phyloP scores from a whole-genome alignment of 1,140 invertebrate species.

The Thaumetopoea pityocampa region DNA sequence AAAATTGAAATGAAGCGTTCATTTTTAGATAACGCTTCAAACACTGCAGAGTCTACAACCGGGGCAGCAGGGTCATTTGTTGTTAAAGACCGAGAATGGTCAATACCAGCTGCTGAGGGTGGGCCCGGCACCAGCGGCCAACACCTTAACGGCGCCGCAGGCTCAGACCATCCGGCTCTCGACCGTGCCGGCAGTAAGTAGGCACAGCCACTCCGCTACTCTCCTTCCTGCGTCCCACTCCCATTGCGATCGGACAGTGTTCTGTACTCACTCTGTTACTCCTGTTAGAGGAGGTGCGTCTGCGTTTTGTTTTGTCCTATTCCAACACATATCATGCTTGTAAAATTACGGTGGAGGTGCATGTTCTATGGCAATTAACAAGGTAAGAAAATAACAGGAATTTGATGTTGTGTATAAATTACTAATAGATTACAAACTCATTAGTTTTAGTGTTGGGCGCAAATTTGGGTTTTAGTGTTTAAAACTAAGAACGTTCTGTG shows the following conservation, averaged over 20 bases:
- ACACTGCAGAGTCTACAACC: slow-evolving; percentile 87
- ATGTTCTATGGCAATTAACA: slow-evolving; percentile 55
- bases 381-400: slow-evolving; percentile 41
- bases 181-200: slow-evolving; percentile 75
- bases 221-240: slow-evolving; percentile 27
- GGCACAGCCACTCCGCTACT: slow-evolving; percentile 41
- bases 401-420: slow-evolving; percentile 27
- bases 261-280: slow-evolving; percentile 12
- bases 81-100: slow-evolving; percentile 96
- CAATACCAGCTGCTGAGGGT: slow-evolving; percentile 94
- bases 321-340: slow-evolving; percentile 50
- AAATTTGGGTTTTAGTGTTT: too few relatives aligned
- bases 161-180: slow-evolving; percentile 72
- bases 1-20: slow-evolving; percentile 58
- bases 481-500: too few relatives aligned
- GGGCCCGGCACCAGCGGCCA: slow-evolving; percentile 81
- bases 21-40: slow-evolving; percentile 88
- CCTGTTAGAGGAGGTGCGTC: slow-evolving; percentile 8
- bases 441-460: slow-evolving; percentile 17
- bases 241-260: slow-evolving; percentile 36
- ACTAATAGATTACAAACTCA: slow-evolving; percentile 18
- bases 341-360: slow-evolving; percentile 52
- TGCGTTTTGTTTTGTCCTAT: slow-evolving; percentile 32
- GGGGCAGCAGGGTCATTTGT: slow-evolving; percentile 89
- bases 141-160: slow-evolving; percentile 78